Evolutionary conservation across 92 coral and sea anemone genomes (phyloP).

Genomic region (Montipora capitata): DNA sequence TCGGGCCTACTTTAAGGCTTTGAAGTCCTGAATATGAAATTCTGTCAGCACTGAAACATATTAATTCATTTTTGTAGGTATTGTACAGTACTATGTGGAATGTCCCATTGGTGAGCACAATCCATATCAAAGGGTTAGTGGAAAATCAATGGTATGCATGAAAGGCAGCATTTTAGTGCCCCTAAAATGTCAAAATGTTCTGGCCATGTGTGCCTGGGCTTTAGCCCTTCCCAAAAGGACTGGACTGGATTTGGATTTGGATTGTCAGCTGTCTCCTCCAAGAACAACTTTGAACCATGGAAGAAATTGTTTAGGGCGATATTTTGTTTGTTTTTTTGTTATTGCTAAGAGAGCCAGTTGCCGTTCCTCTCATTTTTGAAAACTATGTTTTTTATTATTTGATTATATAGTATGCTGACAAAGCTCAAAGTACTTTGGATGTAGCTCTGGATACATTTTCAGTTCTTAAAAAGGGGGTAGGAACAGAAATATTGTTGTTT

Average conservation of each 20-base stretch:
- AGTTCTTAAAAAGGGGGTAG: not conserved
- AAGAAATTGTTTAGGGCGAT: no score
- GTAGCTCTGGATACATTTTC: not conserved
- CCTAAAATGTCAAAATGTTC: no score
- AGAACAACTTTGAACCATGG: no score
- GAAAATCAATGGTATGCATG: not conserved
- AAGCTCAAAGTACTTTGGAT: not conserved
- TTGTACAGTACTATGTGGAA: slow-evolving; percentile 82
- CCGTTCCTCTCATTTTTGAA: not conserved
- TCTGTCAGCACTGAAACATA: not conserved
- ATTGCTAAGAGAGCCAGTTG: not conserved
- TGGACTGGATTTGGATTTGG: no score
- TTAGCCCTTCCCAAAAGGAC: no score
- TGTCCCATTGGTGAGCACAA: slow-evolving; percentile 71
- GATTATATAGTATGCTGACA: slow-evolving; percentile 25
- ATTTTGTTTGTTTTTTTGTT: not conserved
- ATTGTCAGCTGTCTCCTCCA: no score
- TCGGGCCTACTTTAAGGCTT: no score
- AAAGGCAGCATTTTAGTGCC: not conserved
- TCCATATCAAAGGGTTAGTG: slow-evolving; percentile 82
- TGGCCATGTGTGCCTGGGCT: no score
- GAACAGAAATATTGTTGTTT: not conserved
- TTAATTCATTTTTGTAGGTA: slow-evolving; percentile 49
- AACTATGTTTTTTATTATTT: no score
- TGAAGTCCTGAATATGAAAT: no score